phyloP scores from a whole-genome alignment of 2,888 invertebrate genomes.

The Pristionchus maxplancki region DNA sequence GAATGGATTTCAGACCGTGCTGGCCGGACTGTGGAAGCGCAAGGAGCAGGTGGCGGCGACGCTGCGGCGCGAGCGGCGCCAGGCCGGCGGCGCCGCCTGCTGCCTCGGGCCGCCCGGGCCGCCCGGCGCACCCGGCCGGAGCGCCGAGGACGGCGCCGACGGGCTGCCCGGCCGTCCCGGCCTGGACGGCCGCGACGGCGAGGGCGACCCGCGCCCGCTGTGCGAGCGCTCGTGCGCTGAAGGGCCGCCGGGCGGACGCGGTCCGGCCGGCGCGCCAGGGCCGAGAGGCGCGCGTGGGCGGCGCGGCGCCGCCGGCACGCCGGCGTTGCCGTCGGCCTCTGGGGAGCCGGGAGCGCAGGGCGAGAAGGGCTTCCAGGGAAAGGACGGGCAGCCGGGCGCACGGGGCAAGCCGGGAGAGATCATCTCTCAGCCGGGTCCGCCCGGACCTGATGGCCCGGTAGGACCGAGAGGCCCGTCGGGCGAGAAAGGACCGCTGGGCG shows the following conservation, averaged over 20 bases:
- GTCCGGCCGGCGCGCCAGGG: slow-evolving; percentile 1
- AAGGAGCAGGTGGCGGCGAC: slow-evolving; percentile 44
- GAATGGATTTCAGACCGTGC: slow-evolving; percentile 36
- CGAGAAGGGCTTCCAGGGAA: slow-evolving; percentile 51
- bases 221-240: slow-evolving; percentile 40
- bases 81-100: slow-evolving; percentile 6
- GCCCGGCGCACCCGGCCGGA: slow-evolving; percentile 33
- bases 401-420: slow-evolving; percentile 48
- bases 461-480: slow-evolving; percentile 48
- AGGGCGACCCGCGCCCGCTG: slow-evolving; percentile 47
- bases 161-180: slow-evolving; percentile 50
- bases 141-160: slow-evolving; percentile 48
- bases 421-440: slow-evolving; percentile 46
- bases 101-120: slow-evolving; percentile 45
- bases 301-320: slow-evolving; percentile 34
- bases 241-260: slow-evolving; percentile 41
- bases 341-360: slow-evolving; percentile 49
- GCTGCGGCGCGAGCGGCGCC: slow-evolving; percentile 3
- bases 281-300: slow-evolving; percentile 20
- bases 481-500: slow-evolving; percentile 50
- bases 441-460: slow-evolving; percentile 27
- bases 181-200: slow-evolving; percentile 40
- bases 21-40: slow-evolving; percentile 45
- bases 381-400: slow-evolving; percentile 33
- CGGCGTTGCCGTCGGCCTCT: slow-evolving; percentile 25